phyloP scores from a whole-genome alignment of 2,113 vertebrate species.

The Potamarius usumacintae region DNA sequence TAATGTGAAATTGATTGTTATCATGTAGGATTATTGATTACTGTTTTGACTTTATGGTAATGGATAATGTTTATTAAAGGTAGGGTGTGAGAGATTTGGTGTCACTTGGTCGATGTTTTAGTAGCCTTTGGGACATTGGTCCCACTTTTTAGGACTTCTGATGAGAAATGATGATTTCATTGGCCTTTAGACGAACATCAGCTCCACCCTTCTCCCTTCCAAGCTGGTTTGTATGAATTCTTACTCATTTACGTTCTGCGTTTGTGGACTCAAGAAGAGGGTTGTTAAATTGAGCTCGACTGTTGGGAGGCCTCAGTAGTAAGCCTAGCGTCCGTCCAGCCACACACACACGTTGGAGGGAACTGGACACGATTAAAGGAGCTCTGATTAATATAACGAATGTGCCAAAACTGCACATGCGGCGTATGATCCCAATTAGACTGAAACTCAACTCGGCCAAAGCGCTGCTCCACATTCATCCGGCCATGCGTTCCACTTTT shows the following conservation, averaged over 20 bases:
- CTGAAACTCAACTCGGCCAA: constrained; percentile 82
- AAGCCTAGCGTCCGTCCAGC: constrained; percentile 65
- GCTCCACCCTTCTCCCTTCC: neutral
- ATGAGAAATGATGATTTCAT: neutral
- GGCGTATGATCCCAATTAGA: constrained; percentile 88
- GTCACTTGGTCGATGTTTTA: neutral
- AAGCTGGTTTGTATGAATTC: neutral
- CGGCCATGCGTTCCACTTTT: constrained; percentile 76
- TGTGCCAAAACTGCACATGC: constrained; percentile 82
- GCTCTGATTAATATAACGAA: constrained; percentile 82
- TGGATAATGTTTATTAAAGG: neutral
- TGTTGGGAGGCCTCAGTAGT: constrained; percentile 60
- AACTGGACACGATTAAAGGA: constrained; percentile 79
- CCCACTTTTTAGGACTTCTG: neutral
- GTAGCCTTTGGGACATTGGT: too few species aligned
- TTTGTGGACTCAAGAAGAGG: neutral
- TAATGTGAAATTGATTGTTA: neutral
- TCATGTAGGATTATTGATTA: neutral
- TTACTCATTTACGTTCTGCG: neutral
- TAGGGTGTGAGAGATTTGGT: neutral
- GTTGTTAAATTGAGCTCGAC: constrained; percentile 5
- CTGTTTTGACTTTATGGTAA: neutral
- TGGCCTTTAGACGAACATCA: neutral
- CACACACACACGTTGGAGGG: constrained; percentile 72
- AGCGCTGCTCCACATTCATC: constrained; percentile 75